Conservation (phyloP, 2,113 vertebrate species). For the Bufo bufo region DNA sequence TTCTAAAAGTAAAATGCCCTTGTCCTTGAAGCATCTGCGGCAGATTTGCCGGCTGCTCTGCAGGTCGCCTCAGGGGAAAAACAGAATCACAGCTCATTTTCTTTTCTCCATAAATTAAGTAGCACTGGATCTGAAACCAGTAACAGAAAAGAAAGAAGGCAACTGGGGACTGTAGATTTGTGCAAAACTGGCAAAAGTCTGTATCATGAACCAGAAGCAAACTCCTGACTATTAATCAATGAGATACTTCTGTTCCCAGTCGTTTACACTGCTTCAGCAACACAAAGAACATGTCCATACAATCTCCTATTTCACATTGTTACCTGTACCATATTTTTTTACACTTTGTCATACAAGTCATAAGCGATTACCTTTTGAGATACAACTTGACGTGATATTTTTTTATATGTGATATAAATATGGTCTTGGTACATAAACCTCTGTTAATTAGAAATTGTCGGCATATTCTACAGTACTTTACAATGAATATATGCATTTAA, state of each 20-base stretch:
- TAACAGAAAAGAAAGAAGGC: not conserved
- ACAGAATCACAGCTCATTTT: slow-evolving; percentile 56
- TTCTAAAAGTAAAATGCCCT: slow-evolving; percentile 47
- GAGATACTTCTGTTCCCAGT: not conserved
- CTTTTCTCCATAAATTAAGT: slow-evolving; percentile 53
- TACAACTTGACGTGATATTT: not conserved
- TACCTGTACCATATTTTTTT: not conserved
- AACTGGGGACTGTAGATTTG: slow-evolving; percentile 25
- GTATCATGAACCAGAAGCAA: not conserved
- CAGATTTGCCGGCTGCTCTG: slow-evolving; percentile 53
- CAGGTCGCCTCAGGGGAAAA: slow-evolving; percentile 48
- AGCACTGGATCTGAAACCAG: slow-evolving; percentile 37
- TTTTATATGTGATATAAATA: not conserved
- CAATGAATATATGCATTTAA: not conserved
- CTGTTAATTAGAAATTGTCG: not conserved
- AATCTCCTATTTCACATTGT: not conserved
- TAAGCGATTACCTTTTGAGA: not conserved
- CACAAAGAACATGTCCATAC: not conserved
- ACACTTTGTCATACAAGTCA: not conserved
- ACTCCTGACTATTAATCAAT: not conserved
- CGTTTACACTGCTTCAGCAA: not conserved
- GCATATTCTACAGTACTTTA: not conserved
- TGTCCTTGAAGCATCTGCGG: slow-evolving; percentile 58
- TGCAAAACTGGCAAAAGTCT: slow-evolving; percentile 26
- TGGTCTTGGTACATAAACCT: not conserved